phyloP scores from a whole-genome alignment of 2,888 invertebrate species.

The Drosophila kuntzei region DNA sequence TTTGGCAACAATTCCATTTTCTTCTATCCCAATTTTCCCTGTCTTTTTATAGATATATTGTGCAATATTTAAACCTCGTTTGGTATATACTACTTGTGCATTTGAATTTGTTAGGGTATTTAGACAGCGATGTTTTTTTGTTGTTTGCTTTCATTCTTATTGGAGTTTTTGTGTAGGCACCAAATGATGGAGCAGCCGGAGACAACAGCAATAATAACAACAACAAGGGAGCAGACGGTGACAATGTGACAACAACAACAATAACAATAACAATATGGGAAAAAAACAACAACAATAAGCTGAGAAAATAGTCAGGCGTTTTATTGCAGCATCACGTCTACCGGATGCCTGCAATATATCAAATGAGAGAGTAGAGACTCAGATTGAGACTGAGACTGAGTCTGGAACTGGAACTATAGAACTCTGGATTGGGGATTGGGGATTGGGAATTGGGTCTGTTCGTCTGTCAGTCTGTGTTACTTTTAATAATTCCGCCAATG shows the following conservation, averaged over 20 bases:
- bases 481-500: constrained; percentile 76
- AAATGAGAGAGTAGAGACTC: constrained; percentile 39
- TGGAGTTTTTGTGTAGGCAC: constrained; percentile 71
- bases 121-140: constrained; percentile 10
- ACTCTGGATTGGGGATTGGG: constrained; percentile 42
- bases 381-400: constrained; percentile 27
- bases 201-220: constrained; percentile 43
- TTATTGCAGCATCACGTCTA: constrained; percentile 81
- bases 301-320: constrained; percentile 62
- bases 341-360: constrained; percentile 81
- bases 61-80: not conserved
- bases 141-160: constrained; percentile 61
- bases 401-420: constrained; percentile 15
- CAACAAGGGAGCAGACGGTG: constrained; percentile 50
- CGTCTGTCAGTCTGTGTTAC: constrained; percentile 37
- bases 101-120: constrained; percentile 37
- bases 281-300: constrained; percentile 31
- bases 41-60: not conserved
- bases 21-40: too few relatives aligned
- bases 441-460: constrained; percentile 46
- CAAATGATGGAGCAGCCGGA: constrained; percentile 46
- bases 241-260: constrained; percentile 75
- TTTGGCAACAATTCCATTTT: too few relatives aligned
- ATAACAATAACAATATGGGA: constrained; percentile 11
- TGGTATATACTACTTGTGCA: not conserved